A percentile compares a stretch with the other conserved stretches of the same genome.
These are phyloP conservation scores for Alcis repandata DNA, from an alignment of 2,888 invertebrate genomes.

Conservation along the genomic window DNA sequence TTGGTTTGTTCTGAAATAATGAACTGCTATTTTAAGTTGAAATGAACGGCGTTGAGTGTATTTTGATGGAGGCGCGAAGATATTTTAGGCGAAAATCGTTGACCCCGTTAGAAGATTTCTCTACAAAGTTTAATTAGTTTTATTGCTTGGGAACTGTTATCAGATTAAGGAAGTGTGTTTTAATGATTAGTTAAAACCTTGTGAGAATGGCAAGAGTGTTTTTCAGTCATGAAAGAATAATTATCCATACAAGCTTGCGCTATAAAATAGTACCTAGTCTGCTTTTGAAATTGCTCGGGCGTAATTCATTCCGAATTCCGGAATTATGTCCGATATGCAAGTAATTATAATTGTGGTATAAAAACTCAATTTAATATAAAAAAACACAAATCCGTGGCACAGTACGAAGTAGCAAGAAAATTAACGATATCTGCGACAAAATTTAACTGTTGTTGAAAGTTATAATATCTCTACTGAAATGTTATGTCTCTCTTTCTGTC, in stretches of 20 bases:
- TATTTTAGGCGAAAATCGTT: neutral
- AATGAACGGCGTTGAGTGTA: slow-evolving; percentile 13
- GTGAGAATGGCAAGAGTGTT: neutral
- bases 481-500: too few relatives aligned
- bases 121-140: neutral
- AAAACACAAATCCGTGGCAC: neutral
- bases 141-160: neutral
- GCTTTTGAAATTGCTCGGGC: too few relatives aligned
- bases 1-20: slow-evolving; percentile 31
- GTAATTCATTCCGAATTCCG: too few relatives aligned
- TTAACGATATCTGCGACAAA: too few relatives aligned
- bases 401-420: neutral
- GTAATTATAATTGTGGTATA: too few relatives aligned
- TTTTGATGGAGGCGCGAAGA: neutral
- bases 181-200: neutral
- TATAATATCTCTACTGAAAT: too few relatives aligned
- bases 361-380: too few relatives aligned
- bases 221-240: neutral
- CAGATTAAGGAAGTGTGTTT: neutral
- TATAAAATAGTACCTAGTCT: too few relatives aligned
- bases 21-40: slow-evolving; percentile 22
- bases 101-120: neutral
- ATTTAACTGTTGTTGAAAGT: too few relatives aligned
- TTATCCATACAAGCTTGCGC: too few relatives aligned
- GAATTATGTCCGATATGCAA: too few relatives aligned